phyloP scores from a whole-genome alignment of 2,113 vertebrate genomes.

The Sapayoa aenigma region DNA sequence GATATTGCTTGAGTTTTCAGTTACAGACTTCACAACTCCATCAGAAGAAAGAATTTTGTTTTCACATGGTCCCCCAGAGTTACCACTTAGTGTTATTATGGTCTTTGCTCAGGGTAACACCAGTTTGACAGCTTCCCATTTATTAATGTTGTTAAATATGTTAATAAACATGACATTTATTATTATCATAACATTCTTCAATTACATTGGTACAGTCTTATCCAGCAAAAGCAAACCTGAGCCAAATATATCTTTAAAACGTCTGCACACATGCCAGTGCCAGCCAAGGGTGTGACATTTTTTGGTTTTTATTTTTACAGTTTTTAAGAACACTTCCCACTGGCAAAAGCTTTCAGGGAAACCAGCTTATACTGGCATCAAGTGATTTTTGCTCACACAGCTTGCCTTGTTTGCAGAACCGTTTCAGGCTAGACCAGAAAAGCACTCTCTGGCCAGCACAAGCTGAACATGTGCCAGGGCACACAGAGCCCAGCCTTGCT shows the following conservation, averaged over 20 bases:
- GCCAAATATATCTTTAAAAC: slow-evolving; percentile 28
- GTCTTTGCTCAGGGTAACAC: slow-evolving; percentile 37
- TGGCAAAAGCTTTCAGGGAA: slow-evolving; percentile 41
- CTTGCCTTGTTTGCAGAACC: slow-evolving; percentile 37
- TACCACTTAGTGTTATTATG: not conserved
- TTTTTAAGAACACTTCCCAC: slow-evolving; percentile 49
- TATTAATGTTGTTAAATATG: slow-evolving; percentile 50
- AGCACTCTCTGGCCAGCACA: not conserved
- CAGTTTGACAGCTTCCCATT: slow-evolving; percentile 34
- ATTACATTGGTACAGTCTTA: slow-evolving; percentile 17
- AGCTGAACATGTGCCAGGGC: not conserved
- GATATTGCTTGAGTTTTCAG: not conserved
- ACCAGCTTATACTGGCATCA: slow-evolving; percentile 48
- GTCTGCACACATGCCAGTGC: slow-evolving; percentile 18
- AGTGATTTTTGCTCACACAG: slow-evolving; percentile 45
- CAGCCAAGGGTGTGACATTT: slow-evolving; percentile 48
- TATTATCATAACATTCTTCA: slow-evolving; percentile 56
- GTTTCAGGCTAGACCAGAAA: slow-evolving; percentile 4
- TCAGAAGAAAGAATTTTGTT: slow-evolving; percentile 4
- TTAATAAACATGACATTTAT: slow-evolving; percentile 52
- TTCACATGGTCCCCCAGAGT: not conserved
- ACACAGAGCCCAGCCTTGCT: not conserved
- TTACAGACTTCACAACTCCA: not conserved
- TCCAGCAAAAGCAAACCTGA: slow-evolving; percentile 52
- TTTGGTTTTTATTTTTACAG: slow-evolving; percentile 20